A percentile compares a stretch with the other conserved stretches of the same genome.
Conservation (phyloP, 2,797 vertebrate genomes). For the Gastrophryne carolinensis region DNA sequence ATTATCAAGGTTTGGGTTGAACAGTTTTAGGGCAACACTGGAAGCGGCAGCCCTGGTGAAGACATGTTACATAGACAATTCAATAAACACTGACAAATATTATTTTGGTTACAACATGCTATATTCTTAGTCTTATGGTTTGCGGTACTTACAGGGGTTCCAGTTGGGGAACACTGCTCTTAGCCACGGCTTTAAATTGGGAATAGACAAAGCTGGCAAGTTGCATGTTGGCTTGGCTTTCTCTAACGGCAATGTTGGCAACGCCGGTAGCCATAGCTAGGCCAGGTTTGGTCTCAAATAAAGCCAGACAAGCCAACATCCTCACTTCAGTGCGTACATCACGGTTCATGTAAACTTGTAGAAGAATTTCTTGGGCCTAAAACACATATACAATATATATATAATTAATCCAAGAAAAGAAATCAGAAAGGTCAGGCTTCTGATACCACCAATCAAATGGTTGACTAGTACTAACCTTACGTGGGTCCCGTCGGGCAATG, state of each 20-base stretch:
- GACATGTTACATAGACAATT: neutral
- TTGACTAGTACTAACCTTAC: constrained; percentile 66
- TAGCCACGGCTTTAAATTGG: constrained; percentile 71
- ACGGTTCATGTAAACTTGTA: constrained; percentile 72
- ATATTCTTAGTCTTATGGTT: neutral
- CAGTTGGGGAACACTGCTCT: constrained; percentile 72
- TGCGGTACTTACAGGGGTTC: constrained; percentile 72
- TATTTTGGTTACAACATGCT: neutral
- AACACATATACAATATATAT: neutral
- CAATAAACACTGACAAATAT: neutral
- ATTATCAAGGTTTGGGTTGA: constrained; percentile 69
- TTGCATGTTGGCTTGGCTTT: constrained; percentile 71
- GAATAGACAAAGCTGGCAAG: constrained; percentile 79
- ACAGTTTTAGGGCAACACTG: constrained; percentile 78
- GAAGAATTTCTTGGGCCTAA: constrained; percentile 79
- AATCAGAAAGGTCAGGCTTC: neutral
- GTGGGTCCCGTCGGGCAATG: constrained; percentile 72
- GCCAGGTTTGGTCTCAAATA: constrained; percentile 81
- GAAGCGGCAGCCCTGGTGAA: constrained; percentile 74
- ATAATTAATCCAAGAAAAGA: neutral
- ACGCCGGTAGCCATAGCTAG: constrained; percentile 72
- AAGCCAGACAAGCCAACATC: constrained; percentile 72
- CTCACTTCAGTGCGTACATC: constrained; percentile 67
- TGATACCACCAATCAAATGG: neutral
- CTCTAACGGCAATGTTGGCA: constrained; percentile 70